These are phyloP conservation scores for Hofmannophila pseudospretella DNA, from an alignment of 2,888 invertebrate genomes.

Conservation along the genomic window DNA sequence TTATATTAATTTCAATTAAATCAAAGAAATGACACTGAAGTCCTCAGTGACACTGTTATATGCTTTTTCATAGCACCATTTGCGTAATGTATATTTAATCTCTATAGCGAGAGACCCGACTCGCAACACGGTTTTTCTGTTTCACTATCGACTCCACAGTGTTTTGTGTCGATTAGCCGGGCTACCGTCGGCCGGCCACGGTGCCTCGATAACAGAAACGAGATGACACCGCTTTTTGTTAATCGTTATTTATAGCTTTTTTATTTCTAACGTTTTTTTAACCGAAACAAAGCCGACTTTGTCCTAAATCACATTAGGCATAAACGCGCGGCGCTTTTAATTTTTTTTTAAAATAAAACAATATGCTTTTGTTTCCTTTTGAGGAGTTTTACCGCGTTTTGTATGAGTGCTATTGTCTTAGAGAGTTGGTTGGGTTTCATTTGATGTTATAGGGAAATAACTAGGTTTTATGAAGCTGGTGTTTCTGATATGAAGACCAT, in stretches of 20 bases:
- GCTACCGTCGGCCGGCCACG: conserved; percentile 49
- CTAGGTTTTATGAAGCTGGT: no score
- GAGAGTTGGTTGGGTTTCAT: no score
- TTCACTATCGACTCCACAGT: conserved; percentile 33
- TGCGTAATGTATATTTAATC: no score
- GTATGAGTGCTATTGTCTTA: no score
- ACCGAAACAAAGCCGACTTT: conserved; percentile 50
- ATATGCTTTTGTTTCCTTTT: conserved; percentile 23
- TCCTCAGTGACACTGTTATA: no score
- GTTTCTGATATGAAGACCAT: no score
- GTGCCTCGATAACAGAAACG: conserved; percentile 57
- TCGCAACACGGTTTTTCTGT: no score
- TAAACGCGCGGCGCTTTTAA: conserved; percentile 38
- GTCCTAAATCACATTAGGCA: conserved; percentile 54
- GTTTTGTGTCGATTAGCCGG: conserved; percentile 34
- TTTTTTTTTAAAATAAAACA: conserved; percentile 31
- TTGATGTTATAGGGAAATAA: no score
- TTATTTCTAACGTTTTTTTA: conserved; percentile 35
- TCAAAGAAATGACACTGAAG: no score
- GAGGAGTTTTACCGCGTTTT: conserved; percentile 1
- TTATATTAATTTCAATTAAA: no score
- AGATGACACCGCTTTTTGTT: conserved; percentile 75
- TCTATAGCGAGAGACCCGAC: no score
- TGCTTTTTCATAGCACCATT: no score
- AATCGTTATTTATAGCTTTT: conserved; percentile 72